Evolutionary conservation across 2,113 vertebrate genomes (phyloP).

Genomic region (Perca fluviatilis): DNA sequence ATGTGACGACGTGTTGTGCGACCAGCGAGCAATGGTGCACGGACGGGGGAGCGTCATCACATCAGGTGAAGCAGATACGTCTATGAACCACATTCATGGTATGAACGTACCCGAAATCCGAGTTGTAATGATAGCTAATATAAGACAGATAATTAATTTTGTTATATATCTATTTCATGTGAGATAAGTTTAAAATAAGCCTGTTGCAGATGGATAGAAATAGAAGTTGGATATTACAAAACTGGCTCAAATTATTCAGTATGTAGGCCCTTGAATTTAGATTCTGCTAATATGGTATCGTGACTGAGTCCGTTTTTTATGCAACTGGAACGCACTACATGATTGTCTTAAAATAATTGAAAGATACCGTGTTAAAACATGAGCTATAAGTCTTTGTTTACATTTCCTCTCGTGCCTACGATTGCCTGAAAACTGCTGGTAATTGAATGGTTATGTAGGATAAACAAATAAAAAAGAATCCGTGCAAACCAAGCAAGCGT

Average conservation of each 20-base stretch:
- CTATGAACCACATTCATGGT: not conserved
- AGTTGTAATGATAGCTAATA: not conserved
- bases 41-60: conserved; percentile 72
- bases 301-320: not conserved
- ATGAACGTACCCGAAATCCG: not conserved
- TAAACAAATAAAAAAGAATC: not conserved
- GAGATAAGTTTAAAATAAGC: not conserved
- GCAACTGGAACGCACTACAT: not conserved
- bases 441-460: not conserved
- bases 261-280: conserved; percentile 45
- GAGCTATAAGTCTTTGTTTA: conserved; percentile 32
- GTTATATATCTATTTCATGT: not conserved
- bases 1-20: conserved; percentile 77
- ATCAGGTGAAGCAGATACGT: conserved; percentile 65
- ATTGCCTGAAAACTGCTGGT: conserved; percentile 1
- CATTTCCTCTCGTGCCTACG: not conserved
- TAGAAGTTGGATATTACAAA: not conserved
- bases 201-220: conserved; percentile 8
- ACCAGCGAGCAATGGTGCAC: conserved; percentile 77
- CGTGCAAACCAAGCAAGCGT: not conserved
- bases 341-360: not conserved
- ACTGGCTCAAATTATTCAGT: conserved; percentile 19
- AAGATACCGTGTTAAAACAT: not conserved
- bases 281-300: not conserved
- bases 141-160: not conserved